Conservation (phyloP, 2,888 invertebrate genomes). For the Embidobia sp. region DNA sequence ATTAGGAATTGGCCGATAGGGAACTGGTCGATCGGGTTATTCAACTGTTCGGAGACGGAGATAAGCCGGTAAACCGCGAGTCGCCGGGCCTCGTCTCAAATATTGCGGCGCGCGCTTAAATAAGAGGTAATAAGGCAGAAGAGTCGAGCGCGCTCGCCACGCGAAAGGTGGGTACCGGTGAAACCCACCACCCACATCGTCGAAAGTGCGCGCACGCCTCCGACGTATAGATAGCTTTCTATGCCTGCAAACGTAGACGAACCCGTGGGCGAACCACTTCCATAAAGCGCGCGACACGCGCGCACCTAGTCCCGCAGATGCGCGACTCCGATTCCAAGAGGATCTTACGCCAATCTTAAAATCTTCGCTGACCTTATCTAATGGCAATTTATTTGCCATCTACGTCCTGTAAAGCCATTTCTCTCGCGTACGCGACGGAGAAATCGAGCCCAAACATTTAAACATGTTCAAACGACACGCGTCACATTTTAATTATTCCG, state of each 20-base stretch:
- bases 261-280: conserved; percentile 79
- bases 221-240: conserved; percentile 74
- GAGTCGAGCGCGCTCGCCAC: conserved; percentile 42
- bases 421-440: conserved; percentile 11
- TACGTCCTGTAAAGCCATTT: conserved; percentile 28
- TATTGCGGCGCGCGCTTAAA: conserved; percentile 48
- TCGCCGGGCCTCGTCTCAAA: conserved; percentile 51
- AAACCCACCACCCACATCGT: conserved; percentile 74
- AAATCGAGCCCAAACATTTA: conserved; percentile 7
- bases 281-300: conserved; percentile 71
- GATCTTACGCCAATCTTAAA: conserved; percentile 23
- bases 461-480: background rate
- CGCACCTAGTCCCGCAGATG: conserved; percentile 65
- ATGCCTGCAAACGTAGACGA: conserved; percentile 69
- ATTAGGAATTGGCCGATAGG: conserved; percentile 68
- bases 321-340: conserved; percentile 13
- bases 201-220: conserved; percentile 69
- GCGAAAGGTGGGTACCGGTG: conserved; percentile 49
- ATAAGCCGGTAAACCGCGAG: conserved; percentile 11
- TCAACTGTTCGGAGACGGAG: conserved; percentile 1
- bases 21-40: conserved; percentile 54
- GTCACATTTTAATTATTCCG: too few relatives aligned
- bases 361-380: conserved; percentile 30
- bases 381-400: conserved; percentile 41
- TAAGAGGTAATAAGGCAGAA: conserved; percentile 53